phyloP scores from a whole-genome alignment of 2,888 invertebrate genomes.

The Germaria angustata region DNA sequence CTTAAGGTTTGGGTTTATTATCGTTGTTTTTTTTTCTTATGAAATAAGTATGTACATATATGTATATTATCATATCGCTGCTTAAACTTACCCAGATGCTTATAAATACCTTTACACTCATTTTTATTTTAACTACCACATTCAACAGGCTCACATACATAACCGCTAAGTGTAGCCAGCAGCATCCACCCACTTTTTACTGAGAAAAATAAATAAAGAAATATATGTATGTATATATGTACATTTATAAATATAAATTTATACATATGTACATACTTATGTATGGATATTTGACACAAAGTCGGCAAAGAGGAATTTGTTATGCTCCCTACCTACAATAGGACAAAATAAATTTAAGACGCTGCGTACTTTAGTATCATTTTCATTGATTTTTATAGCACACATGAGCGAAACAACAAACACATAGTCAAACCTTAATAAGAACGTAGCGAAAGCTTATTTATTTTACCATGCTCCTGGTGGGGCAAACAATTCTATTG shows the following conservation, averaged over 20 bases:
- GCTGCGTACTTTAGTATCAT: too few relatives aligned
- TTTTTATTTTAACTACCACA: constrained; percentile 22
- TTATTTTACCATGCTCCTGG: too few relatives aligned
- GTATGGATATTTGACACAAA: neutral
- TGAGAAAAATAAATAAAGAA: neutral
- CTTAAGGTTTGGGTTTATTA: constrained; percentile 24
- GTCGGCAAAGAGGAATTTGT: neutral
- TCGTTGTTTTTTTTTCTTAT: neutral
- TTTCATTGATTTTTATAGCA: too few relatives aligned
- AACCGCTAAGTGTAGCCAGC: constrained; percentile 1
- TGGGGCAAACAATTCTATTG: too few relatives aligned
- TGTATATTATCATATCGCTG: neutral
- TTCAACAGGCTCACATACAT: constrained; percentile 11
- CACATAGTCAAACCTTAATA: too few relatives aligned
- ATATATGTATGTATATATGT: neutral
- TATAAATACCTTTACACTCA: constrained; percentile 13
- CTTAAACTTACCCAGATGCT: neutral
- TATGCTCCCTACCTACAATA: neutral
- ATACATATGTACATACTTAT: neutral
- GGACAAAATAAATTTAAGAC: too few relatives aligned
- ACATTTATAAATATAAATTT: too few relatives aligned
- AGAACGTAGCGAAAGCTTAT: too few relatives aligned
- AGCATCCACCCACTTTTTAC: constrained; percentile 62
- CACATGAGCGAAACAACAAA: too few relatives aligned
- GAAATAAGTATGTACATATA: too few relatives aligned